Evolutionary conservation across 2,797 vertebrate genomes (phyloP), one percentile per base, ranked within the genome.

Genomic region (Gadopsis marmoratus): DNA sequence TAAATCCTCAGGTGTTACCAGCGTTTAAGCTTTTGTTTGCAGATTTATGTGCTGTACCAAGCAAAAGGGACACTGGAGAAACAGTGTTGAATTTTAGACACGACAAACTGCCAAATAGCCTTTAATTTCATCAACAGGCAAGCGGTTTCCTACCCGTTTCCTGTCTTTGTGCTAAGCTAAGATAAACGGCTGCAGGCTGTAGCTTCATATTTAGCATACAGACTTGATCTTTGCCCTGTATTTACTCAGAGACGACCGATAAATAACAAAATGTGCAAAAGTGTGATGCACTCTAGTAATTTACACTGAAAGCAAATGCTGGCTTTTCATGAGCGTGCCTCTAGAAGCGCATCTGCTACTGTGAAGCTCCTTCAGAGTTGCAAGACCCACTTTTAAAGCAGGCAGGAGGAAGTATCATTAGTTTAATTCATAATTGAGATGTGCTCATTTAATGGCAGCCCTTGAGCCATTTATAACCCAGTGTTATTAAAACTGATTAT

Each of bases 401-500:
- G 0, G 23, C 48, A 76, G 41, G 11, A 54, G 26, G 56, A 78
- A 13, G 31, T 61, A 55, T 69, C 29, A 53, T 56, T 72, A 70
- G 23, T 54, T 66, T 54, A 47, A 72, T 68, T 69, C 19, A 58
- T 66, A 45, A 74, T n/a, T 68, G 53, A 73, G 65, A 68, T 62
- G 16, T 71, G 61, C 55, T 73, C 45, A 45, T 79, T 48, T 78
- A 35, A 72, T 55, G 41, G 23, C 51, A 58, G 70, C 21, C 62
- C 35, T 5, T 10, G 10, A 56, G 65, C 39, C 60, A 82, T 78
- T 80, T 65, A 60, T 12, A 23, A 23, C 51, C 14, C 19, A 58
- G 50, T 39, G 37, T 72, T 85, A 66, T 77, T 70, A 56, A 66
- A 69, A 54, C 43, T n/a, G 45, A 77, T 66, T 55, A 43, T 29